Evolutionary conservation across 2,888 invertebrate species (phyloP).

Genomic region (Mactromeris polynyma): DNA sequence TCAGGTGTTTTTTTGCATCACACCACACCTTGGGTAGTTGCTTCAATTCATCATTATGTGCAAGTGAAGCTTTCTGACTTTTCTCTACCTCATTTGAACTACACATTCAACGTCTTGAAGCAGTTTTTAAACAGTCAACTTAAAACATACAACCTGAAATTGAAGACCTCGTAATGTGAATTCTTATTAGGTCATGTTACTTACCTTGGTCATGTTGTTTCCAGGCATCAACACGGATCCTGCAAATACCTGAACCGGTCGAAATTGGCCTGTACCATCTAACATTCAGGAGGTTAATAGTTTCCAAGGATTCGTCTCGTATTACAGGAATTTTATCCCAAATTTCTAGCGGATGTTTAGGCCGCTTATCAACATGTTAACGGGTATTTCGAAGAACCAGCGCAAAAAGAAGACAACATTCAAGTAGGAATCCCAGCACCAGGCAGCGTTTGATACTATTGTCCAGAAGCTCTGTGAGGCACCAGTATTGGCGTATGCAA

Average conservation of each 20-base stretch:
- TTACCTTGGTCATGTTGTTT: constrained; percentile 50
- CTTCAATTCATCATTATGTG: no score
- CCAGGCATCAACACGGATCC: constrained; percentile 51
- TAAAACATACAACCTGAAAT: no score
- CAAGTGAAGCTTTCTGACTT: no score
- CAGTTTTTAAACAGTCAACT: constrained; percentile 24
- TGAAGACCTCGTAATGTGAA: constrained; percentile 32
- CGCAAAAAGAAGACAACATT: constrained; percentile 30
- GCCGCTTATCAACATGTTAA: constrained; percentile 21
- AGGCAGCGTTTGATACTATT: constrained; percentile 24
- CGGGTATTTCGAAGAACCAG: constrained; percentile 11
- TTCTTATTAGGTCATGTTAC: constrained; percentile 36
- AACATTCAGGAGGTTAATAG: constrained; percentile 16
- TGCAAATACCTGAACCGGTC: neutral
- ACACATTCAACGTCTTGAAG: neutral
- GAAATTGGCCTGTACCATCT: constrained; percentile 9
- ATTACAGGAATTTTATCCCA: constrained; percentile 28
- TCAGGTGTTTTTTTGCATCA: no score
- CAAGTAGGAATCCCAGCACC: constrained; percentile 20
- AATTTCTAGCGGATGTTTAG: constrained; percentile 4
- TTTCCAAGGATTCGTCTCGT: constrained; percentile 36
- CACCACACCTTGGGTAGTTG: no score
- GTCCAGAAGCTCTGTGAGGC: neutral
- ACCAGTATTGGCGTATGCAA: constrained; percentile 43
- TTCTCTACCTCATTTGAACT: neutral